These are phyloP conservation scores for Erannis defoliaria DNA, from an alignment of 2,888 invertebrate species.

Conservation along the genomic window DNA sequence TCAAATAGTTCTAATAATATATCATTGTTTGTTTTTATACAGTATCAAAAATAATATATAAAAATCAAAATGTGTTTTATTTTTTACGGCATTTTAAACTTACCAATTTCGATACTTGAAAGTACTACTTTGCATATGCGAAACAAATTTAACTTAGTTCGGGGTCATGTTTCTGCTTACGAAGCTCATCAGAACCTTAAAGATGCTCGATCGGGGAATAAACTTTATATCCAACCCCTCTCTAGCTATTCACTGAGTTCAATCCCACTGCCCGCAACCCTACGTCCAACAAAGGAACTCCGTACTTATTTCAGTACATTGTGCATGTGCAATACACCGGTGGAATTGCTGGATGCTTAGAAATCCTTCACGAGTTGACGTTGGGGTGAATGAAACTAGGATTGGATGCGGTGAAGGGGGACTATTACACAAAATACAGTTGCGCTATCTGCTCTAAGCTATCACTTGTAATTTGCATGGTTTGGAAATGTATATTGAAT, in stretches of 20 bases:
- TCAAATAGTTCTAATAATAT: no score
- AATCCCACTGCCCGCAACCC: conserved; percentile 8
- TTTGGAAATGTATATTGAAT: no score
- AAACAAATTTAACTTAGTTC: no score
- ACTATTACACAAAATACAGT: conserved; percentile 44
- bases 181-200: not conserved
- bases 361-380: conserved; percentile 72
- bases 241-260: conserved; percentile 18
- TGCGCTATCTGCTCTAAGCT: not conserved
- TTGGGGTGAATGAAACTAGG: conserved; percentile 57
- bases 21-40: no score
- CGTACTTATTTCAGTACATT: conserved; percentile 67
- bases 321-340: conserved; percentile 66
- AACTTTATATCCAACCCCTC: conserved; percentile 20
- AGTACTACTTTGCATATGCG: no score
- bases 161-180: not conserved
- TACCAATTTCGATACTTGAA: no score
- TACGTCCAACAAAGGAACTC: conserved; percentile 49
- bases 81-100: no score
- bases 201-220: conserved; percentile 28
- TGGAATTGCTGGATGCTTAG: conserved; percentile 66
- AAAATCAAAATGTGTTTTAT: no score
- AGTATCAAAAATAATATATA: no score
- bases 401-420: conserved; percentile 78
- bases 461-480: no score